Evolutionary conservation across 1,140 invertebrate species (phyloP).

Genomic region (Drosophila erecta): DNA sequence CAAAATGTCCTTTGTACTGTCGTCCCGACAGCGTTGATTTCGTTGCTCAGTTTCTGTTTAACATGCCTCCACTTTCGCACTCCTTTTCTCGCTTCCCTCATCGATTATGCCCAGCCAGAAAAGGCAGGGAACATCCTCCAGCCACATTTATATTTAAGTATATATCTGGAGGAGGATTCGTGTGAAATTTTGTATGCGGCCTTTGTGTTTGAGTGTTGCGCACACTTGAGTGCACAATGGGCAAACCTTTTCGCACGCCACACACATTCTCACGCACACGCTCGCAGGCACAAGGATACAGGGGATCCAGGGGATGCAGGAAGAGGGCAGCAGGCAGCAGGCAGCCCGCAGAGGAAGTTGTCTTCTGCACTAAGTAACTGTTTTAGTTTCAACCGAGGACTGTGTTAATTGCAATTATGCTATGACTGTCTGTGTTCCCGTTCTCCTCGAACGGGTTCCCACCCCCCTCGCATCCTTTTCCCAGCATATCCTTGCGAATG

Average conservation of each 20-base stretch:
- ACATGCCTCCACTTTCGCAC: conserved; percentile 27
- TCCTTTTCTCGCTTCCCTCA: conserved; percentile 20
- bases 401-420: conserved; percentile 82
- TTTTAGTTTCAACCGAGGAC: conserved; percentile 48
- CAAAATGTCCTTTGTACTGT: conserved; percentile 54
- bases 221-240: conserved; percentile 59
- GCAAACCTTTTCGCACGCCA: conserved; percentile 54
- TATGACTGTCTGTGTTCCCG: conserved; percentile 45
- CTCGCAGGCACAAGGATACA: neutral
- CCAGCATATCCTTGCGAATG: conserved; percentile 56
- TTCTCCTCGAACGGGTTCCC: neutral
- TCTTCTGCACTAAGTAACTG: conserved; percentile 68
- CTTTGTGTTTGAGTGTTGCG: conserved; percentile 41
- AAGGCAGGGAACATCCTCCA: conserved; percentile 18
- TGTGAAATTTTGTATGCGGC: conserved; percentile 54
- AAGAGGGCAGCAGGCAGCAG: conserved; percentile 18
- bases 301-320: conserved; percentile 12
- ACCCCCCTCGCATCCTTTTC: neutral
- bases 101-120: conserved; percentile 46
- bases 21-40: conserved; percentile 51
- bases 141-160: neutral
- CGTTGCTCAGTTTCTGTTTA: conserved; percentile 53
- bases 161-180: conserved; percentile 49
- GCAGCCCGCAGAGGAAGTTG: conserved; percentile 53
- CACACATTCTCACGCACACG: conserved; percentile 19